Evolutionary conservation across 2,113 vertebrate species (phyloP), one percentile per base, ranked within the genome.

Genomic region (Scomber scombrus): DNA sequence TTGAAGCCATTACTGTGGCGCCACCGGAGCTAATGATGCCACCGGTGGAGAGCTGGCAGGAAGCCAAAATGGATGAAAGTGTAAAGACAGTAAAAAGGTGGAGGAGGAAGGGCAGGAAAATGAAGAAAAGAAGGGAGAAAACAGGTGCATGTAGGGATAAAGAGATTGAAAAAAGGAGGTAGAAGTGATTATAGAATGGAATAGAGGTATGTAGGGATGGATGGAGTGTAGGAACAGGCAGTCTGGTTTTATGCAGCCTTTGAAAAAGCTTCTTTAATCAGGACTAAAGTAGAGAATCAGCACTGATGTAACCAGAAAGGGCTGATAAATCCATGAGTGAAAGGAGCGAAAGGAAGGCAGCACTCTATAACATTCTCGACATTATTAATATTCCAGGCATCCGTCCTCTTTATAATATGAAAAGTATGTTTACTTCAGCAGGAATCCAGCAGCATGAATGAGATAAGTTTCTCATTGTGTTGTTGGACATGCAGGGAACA

Each of bases 401-500:
- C 57, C 5, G 19, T 49, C 56, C 13, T 66, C 4, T 43, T 26
- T 40, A 46, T 21, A 5, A 23, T 54, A 40, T 18, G 26, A 68
- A 63, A 49, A 7, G 18, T 55, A 64, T 62, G 34, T 73, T 73
- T 52, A 47, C 62, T 47, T 31, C 19, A 52, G 26, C 54, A 40
- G 46, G 43, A 18, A 63, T 56, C 55, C 58, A 31, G 34, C 34
- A 40, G 34, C 34, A 10, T 31, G 31, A 46, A 14, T 49, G 16
- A 40, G 43, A 67, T 64, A 46, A 18, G 26, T 49, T 73, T 54
- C 75, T 77, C 56, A 60, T 73, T 66, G 78, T 50, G 55, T 16
- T 19, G 15, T 69, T 55, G 50, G 45, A 49, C 50, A 60, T 45
- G 71, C 40, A 9, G 63, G 60, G 64, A 16, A 66, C 60, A 40